These are phyloP conservation scores for Drosophila pachea DNA, from an alignment of 1,140 invertebrate species.

Conservation along the genomic window DNA sequence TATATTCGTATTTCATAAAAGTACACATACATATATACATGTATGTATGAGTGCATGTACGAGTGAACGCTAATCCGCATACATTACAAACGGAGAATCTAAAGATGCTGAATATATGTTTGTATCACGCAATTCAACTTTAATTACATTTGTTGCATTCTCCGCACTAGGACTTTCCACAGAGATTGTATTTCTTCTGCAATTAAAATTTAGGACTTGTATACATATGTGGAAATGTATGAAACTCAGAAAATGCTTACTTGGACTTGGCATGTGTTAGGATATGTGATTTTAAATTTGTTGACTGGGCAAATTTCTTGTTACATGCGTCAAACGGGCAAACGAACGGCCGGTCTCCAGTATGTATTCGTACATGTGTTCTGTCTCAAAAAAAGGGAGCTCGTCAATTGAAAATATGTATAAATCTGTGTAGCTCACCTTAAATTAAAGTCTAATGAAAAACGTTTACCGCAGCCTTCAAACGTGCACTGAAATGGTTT, in stretches of 20 bases:
- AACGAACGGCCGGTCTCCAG: constrained; percentile 97
- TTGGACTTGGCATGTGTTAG: constrained; percentile 98
- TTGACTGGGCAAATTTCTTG: constrained; percentile 99
- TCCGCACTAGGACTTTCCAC: constrained; percentile 47
- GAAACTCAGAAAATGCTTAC: constrained; percentile 80
- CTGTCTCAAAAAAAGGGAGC: constrained; percentile 79
- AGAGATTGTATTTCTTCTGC: constrained; percentile 50
- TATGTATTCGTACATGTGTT: constrained; percentile 99
- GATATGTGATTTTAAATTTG: constrained; percentile 98
- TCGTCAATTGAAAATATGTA: neutral
- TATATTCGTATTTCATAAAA: too few species aligned
- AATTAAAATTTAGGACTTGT: constrained; percentile 19
- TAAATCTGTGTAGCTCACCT: constrained; percentile 78
- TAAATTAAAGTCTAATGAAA: constrained; percentile 97
- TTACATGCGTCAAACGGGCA: constrained; percentile 99
- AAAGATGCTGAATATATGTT: constrained; percentile 38
- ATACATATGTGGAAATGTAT: neutral
- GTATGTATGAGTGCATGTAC: too few species aligned
- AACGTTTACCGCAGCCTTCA: constrained; percentile 98
- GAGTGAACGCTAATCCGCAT: constrained; percentile 67
- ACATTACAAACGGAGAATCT: constrained; percentile 58
- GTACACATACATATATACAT: too few species aligned
- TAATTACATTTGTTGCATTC: constrained; percentile 62
- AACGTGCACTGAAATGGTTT: constrained; percentile 99
- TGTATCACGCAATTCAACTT: constrained; percentile 72